A percentile compares a stretch with the other conserved stretches of the same genome.
These are phyloP conservation scores for Colaptes auratus DNA, from an alignment of 2,113 vertebrate genomes.

Conservation along the genomic window DNA sequence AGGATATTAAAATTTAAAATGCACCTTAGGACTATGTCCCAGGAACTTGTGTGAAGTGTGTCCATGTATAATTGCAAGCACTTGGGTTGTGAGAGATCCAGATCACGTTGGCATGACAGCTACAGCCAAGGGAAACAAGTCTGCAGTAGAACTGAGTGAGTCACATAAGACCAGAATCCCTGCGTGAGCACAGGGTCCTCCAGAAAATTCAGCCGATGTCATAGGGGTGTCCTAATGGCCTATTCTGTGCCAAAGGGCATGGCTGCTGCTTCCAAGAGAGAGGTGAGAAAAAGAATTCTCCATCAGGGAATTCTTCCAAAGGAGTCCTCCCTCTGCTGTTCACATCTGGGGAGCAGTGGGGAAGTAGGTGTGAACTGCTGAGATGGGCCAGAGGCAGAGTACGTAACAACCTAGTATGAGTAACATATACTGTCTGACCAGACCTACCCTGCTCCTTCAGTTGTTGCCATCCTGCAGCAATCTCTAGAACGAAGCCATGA, in stretches of 20 bases:
- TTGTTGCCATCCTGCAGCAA: slow-evolving; percentile 11
- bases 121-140: not conserved
- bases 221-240: not conserved
- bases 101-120: not conserved
- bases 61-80: not conserved
- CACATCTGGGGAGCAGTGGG: not conserved
- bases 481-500: slow-evolving; percentile 8
- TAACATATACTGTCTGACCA: not conserved
- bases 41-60: not conserved
- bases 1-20: not conserved
- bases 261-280: not conserved
- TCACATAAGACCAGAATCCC: not conserved
- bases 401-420: not conserved
- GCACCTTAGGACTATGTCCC: not conserved
- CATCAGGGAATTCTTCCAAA: not conserved
- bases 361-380: not conserved
- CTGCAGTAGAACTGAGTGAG: fast-evolving
- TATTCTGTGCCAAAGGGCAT: not conserved
- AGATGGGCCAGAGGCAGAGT: not conserved
- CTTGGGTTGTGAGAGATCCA: not conserved
- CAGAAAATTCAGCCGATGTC: not conserved
- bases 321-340: not conserved
- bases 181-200: not conserved
- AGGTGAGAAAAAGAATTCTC: not conserved
- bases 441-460: not conserved